Evolutionary conservation across 1,140 invertebrate genomes (phyloP).

Genomic region (Physella acuta): DNA sequence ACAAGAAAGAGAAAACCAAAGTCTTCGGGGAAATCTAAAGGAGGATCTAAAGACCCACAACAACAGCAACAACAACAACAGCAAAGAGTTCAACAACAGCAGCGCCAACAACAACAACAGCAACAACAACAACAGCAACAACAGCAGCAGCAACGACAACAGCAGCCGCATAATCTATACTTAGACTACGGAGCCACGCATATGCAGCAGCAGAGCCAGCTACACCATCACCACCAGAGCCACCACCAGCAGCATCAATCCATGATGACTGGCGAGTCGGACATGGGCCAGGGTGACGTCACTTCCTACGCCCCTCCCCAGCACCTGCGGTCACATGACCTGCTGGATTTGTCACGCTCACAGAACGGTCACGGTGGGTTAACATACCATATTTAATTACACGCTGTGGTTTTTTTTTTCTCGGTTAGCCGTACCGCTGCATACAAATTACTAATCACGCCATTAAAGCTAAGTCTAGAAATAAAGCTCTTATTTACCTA

Average conservation of each 20-base stretch:
- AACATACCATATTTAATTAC: no score
- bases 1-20: conserved; percentile 84
- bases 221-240: conserved; percentile 5
- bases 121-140: conserved; percentile 25
- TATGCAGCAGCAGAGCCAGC: conserved; percentile 18
- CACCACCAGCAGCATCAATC: conserved; percentile 9
- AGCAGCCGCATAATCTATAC: neutral
- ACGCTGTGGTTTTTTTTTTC: no score
- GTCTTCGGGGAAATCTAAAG: conserved; percentile 27
- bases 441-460: no score
- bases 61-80: conserved; percentile 23
- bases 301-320: neutral
- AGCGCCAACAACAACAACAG: conserved; percentile 6
- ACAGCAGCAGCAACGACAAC: conserved; percentile 18
- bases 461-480: no score
- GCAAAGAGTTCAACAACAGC: conserved; percentile 21
- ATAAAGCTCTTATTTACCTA: no score
- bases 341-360: conserved; percentile 27
- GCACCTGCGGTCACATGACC: conserved; percentile 24
- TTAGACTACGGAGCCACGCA: neutral
- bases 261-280: neutral
- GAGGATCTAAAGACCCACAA: conserved; percentile 14
- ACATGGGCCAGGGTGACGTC: conserved; percentile 8
- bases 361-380: conserved; percentile 21
- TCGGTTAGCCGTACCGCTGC: no score